phyloP scores from a whole-genome alignment of 2,113 vertebrate genomes.

The Eurypyga helias region DNA sequence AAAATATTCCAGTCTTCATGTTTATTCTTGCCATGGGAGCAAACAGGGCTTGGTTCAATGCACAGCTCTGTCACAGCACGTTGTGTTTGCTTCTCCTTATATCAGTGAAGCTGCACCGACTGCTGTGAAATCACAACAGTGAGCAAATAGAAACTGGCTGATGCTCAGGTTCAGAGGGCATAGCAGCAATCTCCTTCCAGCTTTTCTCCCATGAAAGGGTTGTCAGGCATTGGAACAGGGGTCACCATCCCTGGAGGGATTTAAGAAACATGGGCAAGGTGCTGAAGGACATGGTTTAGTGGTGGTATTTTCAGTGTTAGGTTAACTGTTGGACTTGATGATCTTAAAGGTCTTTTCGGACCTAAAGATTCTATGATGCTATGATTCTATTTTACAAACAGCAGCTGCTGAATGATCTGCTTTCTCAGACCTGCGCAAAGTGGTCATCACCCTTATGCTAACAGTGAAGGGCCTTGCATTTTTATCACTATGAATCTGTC shows the following conservation, averaged over 20 bases:
- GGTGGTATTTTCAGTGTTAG: no score
- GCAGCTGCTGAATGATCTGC: not conserved
- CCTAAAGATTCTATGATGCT: no score
- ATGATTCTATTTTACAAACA: no score
- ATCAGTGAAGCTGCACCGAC: not conserved
- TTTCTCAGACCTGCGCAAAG: not conserved
- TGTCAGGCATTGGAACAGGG: no score
- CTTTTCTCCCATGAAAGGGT: not conserved
- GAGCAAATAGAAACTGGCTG: not conserved
- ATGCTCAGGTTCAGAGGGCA: not conserved
- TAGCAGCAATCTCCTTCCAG: not conserved
- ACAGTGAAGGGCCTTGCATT: not conserved
- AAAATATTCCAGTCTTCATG: conserved; percentile 24
- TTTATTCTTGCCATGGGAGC: conserved; percentile 16
- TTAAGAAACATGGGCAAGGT: no score
- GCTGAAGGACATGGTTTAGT: no score
- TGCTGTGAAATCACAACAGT: not conserved
- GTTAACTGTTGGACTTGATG: no score
- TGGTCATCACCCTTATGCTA: not conserved
- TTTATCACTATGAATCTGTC: not conserved
- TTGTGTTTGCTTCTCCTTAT: not conserved
- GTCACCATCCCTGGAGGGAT: no score
- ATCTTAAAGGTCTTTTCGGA: no score
- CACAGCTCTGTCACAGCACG: not conserved
- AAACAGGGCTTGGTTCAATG: not conserved